Evolutionary conservation across 2,113 vertebrate species (phyloP).

Genomic region (Opisthocomus hoazin): DNA sequence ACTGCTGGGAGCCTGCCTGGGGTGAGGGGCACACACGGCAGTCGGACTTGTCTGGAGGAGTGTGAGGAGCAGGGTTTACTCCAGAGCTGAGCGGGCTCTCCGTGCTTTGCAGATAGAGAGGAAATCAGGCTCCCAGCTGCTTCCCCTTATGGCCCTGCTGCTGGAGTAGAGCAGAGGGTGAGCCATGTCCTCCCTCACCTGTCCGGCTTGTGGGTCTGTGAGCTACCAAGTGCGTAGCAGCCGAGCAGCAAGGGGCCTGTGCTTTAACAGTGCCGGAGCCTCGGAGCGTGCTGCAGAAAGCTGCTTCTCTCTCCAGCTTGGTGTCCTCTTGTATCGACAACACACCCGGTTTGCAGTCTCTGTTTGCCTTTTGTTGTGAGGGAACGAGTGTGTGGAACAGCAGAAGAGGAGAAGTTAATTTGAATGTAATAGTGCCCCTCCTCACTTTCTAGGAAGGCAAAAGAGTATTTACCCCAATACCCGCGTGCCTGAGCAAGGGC

Average conservation of each 20-base stretch:
- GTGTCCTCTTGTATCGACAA: not conserved
- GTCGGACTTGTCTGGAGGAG: not conserved
- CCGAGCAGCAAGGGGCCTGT: not conserved
- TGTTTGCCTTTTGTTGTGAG: not conserved
- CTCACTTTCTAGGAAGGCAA: not conserved
- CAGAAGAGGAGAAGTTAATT: not conserved
- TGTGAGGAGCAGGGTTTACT: not conserved
- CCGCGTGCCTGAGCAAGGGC: not conserved
- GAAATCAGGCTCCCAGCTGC: not conserved
- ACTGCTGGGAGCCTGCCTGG: not conserved
- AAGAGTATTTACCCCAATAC: not conserved
- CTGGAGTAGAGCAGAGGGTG: not conserved
- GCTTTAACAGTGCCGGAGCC: not conserved
- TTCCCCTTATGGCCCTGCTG: slow-evolving; percentile 13
- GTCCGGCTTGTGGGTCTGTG: not conserved
- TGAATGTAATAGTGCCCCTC: not conserved
- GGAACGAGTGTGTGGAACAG: not conserved
- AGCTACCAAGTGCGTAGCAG: rapidly evolving
- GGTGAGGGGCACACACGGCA: rapidly evolving
- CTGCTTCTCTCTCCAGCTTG: not conserved
- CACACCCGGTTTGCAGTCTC: not conserved
- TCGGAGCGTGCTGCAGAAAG: not conserved
- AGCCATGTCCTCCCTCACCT: not conserved
- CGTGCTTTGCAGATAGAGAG: not conserved
- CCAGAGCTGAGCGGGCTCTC: not conserved